Evolutionary conservation across 2,888 invertebrate species (phyloP).

Genomic region (Rhynchonema sp.): DNA sequence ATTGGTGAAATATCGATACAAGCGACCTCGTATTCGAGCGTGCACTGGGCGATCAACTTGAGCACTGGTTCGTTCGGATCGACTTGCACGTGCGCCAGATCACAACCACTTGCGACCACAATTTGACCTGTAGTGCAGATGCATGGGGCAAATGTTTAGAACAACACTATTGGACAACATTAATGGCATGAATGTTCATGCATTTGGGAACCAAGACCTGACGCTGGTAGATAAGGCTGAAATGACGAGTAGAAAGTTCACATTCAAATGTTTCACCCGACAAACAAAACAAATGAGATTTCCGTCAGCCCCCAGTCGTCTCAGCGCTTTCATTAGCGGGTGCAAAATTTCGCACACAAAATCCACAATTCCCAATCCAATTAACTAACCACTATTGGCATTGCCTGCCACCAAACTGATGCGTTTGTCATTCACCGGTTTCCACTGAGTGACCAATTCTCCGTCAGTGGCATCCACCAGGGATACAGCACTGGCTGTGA

Average conservation of each 20-base stretch:
- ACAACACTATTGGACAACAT: no score
- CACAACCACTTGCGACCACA: constrained; percentile 43
- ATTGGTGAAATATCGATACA: constrained; percentile 78
- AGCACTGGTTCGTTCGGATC: constrained; percentile 14
- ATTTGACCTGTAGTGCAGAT: neutral
- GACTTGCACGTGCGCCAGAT: constrained; percentile 60
- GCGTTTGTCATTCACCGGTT: constrained; percentile 7
- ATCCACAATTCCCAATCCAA: neutral
- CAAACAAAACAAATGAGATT: no score
- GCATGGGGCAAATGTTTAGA: no score
- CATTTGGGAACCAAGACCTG: no score
- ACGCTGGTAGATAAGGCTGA: no score
- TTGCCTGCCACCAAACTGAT: constrained; percentile 22
- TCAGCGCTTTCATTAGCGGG: no score
- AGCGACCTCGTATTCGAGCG: constrained; percentile 79
- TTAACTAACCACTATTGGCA: constrained; percentile 21
- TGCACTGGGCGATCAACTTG: constrained; percentile 19
- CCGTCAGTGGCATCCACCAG: constrained; percentile 42
- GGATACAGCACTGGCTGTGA: constrained; percentile 52
- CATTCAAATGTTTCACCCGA: no score
- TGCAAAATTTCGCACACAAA: no score
- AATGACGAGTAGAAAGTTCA: no score
- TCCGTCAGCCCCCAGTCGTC: no score
- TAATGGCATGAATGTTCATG: no score
- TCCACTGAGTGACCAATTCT: constrained; percentile 8